A percentile compares a stretch with the other conserved stretches of the same genome.
Conservation (phyloP, 2,888 invertebrate genomes). For the Melinaea marsaeus region DNA sequence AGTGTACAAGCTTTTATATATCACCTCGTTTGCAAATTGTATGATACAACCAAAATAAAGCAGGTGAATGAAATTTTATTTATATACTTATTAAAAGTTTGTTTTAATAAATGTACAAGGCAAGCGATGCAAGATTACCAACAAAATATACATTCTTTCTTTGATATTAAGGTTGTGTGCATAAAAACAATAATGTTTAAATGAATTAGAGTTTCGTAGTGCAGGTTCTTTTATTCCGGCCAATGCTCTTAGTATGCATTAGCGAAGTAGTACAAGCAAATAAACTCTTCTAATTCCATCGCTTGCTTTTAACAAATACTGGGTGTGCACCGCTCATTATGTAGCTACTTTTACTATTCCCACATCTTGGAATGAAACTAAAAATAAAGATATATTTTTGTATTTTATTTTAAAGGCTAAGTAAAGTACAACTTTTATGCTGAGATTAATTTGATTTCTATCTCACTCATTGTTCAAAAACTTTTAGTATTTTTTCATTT, state of each 20-base stretch:
- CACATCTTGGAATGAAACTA: not conserved
- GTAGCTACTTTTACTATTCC: not conserved
- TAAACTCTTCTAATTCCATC: constrained; percentile 6
- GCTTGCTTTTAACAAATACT: constrained; percentile 5
- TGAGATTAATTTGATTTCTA: too few species aligned
- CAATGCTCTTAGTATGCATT: constrained; percentile 8
- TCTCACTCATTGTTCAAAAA: too few species aligned
- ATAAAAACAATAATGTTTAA: constrained; percentile 7
- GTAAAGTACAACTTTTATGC: too few species aligned
- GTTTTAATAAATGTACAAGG: not conserved
- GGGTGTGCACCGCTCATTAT: not conserved
- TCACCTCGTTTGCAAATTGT: not conserved
- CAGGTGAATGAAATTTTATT: not conserved
- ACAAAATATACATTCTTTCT: not conserved
- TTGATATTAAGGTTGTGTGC: not conserved
- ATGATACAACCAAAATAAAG: not conserved
- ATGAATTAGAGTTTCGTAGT: not conserved
- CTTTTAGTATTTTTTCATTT: too few species aligned
- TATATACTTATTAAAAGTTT: not conserved
- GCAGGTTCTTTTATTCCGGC: constrained; percentile 2
- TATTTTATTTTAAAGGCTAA: too few species aligned
- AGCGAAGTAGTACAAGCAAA: constrained; percentile 1
- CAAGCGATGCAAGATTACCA: not conserved
- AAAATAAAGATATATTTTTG: too few species aligned
- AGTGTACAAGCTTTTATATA: too few species aligned